A percentile compares a stretch with the other conserved stretches of the same genome.
phyloP scores from a whole-genome alignment of 2,113 vertebrate genomes.

The Antechinus flavipes region DNA sequence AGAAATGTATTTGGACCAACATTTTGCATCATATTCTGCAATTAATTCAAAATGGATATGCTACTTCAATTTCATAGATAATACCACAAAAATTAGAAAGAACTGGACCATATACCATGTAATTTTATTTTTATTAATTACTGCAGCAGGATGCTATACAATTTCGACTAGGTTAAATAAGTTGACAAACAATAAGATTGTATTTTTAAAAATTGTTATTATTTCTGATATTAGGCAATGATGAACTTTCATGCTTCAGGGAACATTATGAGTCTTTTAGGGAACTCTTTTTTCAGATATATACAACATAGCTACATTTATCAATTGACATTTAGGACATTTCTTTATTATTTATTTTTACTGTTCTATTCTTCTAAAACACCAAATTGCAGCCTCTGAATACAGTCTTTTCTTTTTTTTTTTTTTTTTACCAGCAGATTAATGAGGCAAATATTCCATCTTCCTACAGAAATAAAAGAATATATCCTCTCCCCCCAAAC shows the following conservation, averaged over 20 bases:
- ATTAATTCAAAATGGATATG: background rate
- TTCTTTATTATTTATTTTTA: constrained; percentile 10
- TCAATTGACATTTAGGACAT: constrained; percentile 18
- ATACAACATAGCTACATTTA: background rate
- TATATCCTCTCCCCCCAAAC: background rate
- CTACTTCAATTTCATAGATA: background rate
- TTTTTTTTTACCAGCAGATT: background rate
- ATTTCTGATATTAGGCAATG: background rate
- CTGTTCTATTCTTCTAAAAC: background rate
- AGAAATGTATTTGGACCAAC: background rate
- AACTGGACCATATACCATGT: background rate
- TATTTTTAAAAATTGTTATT: background rate
- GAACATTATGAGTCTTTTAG: background rate
- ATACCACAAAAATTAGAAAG: background rate
- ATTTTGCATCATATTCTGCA: background rate
- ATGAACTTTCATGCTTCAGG: background rate
- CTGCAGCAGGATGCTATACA: background rate
- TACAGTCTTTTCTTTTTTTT: background rate
- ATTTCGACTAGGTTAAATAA: background rate
- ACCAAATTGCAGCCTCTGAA: background rate
- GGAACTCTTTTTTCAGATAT: constrained; percentile 4
- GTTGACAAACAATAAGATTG: background rate
- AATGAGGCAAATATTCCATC: background rate
- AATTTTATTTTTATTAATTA: background rate
- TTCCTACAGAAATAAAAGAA: background rate